Base-by-base conservation (phyloP, 2,797 vertebrate genomes). In the Crocodylus rhombifer region DNA sequence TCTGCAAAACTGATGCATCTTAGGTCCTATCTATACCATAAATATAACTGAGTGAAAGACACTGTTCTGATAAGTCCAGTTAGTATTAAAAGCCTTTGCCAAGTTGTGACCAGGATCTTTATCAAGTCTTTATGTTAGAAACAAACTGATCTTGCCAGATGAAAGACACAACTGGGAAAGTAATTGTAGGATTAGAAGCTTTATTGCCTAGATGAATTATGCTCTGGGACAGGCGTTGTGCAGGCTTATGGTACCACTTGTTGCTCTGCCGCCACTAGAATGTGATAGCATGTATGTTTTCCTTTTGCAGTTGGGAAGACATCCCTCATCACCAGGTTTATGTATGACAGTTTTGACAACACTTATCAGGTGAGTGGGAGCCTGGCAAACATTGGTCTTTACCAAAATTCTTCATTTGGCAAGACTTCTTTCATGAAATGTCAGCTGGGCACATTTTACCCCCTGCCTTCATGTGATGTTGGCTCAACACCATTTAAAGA, bases 311-410 rank as follows among this genome's bases (percentile, higher is more conserved):
- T 97, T 91, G 96, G 96, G 65, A 97, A 97, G 94, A 97, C 97
- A 28, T 97, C 97, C 64, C 94, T 97, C 67, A 97, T 97, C 96
- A 97, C 97, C 87, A 96, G 97, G 71, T 97, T 97, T 91, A 97
- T 97, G 97, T 97, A 97, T 94, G 97, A 97, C 95, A 97, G 97
- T 95, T 97, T 97, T 91, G 97, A 97, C 92, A 97, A 97, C 82
- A 97, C 97, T 79, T 97, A 97, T 84, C 97, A 97, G 96, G 97
- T 97, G 96, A 74, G 96, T 92, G 20, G 18, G 14, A 73, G 6
- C 33, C 69, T 18, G 21, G 65, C 21, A 33, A 69, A 69, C 42
- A 51, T 51, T 33, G 6, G 78, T 16, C 4, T 2, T 26, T 4
- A 26, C 42, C 42, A 51, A 51, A 51, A 51, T 51, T 51, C 42